Evolutionary conservation across 2,888 invertebrate species (phyloP).

Genomic region (Aquatica leii): DNA sequence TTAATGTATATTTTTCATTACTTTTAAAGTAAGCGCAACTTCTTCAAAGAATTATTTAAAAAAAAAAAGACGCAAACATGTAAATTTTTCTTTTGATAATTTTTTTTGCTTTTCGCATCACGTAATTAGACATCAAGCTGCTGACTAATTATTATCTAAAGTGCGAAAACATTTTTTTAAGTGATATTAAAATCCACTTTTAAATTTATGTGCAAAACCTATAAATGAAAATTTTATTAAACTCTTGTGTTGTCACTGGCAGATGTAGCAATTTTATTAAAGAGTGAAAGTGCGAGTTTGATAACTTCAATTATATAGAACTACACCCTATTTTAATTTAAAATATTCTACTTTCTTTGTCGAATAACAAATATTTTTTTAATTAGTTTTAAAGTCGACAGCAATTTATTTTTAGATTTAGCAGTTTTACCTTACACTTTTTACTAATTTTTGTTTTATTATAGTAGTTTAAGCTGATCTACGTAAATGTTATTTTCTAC

Average conservation of each 20-base stretch:
- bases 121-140: too few relatives aligned
- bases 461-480: too few relatives aligned
- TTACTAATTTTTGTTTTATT: too few relatives aligned
- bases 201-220: constrained; percentile 20
- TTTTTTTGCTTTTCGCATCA: too few relatives aligned
- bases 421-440: too few relatives aligned
- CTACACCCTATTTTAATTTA: constrained; percentile 23
- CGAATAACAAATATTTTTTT: background rate
- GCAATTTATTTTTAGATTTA: too few relatives aligned
- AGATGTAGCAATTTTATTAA: constrained; percentile 34
- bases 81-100: background rate
- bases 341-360: background rate
- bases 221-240: constrained; percentile 32
- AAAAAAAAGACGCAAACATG: background rate
- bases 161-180: too few relatives aligned
- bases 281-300: constrained; percentile 23
- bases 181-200: constrained; percentile 21
- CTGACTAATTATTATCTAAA: too few relatives aligned
- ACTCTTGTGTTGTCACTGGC: constrained; percentile 24
- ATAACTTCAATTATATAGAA: constrained; percentile 33
- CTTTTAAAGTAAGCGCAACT: constrained; percentile 1
- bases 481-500: too few relatives aligned
- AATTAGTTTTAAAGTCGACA: background rate
- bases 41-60: background rate
- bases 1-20: constrained; percentile 2